A percentile compares a stretch with the other conserved stretches of the same genome.
Conservation (phyloP, 2,797 vertebrate genomes). For the Hirundo rustica region DNA sequence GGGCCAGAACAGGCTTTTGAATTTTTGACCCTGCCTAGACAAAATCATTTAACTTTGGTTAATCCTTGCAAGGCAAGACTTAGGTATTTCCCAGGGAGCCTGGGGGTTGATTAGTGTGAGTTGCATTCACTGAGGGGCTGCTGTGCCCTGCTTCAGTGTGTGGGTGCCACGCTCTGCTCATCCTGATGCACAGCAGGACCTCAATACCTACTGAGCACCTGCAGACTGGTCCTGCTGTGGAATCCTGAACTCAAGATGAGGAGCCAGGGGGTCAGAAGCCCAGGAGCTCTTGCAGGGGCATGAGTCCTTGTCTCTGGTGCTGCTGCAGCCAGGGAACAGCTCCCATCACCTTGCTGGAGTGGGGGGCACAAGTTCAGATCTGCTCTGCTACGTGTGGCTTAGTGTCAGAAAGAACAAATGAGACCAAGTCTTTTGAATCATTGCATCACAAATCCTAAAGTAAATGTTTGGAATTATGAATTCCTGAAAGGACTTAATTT, state of each 20-base stretch:
- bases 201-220: not conserved
- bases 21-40: not conserved
- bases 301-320: not conserved
- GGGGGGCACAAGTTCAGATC: not conserved
- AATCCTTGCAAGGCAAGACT: not conserved
- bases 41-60: not conserved
- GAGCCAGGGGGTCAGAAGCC: not conserved
- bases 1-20: not conserved
- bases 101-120: not conserved
- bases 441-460: not conserved
- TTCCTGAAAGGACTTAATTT: not conserved
- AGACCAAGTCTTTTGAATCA: not conserved
- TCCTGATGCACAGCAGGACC: not conserved
- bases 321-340: not conserved
- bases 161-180: not conserved
- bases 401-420: not conserved
- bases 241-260: not conserved
- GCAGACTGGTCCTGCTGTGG: not conserved
- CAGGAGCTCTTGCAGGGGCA: not conserved
- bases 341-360: not conserved
- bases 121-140: fast-evolving
- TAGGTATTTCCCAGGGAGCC: not conserved
- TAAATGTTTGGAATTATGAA: not conserved
- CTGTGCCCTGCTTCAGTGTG: fast-evolving
- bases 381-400: not conserved